Evolutionary conservation across 2,113 vertebrate species (phyloP).

Genomic region (Engraulis encrasicolus): DNA sequence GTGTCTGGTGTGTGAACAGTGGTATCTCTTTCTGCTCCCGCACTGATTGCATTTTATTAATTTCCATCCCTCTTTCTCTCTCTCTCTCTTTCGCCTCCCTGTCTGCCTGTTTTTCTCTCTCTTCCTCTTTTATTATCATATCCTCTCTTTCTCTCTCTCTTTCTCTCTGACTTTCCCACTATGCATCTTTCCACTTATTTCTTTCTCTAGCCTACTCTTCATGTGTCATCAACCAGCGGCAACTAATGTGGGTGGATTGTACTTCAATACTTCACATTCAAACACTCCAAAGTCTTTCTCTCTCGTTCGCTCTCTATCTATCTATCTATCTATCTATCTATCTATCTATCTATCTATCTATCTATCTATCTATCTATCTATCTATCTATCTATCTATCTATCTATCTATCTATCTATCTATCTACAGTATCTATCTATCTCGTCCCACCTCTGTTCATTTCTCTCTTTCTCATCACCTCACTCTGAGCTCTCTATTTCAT

Average conservation of each 20-base stretch:
- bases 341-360: too few relatives aligned
- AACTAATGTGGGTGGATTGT: not conserved
- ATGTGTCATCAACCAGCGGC: not conserved
- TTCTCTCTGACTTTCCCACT: not conserved
- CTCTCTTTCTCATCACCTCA: too few relatives aligned
- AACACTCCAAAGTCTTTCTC: not conserved
- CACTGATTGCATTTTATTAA: too few relatives aligned
- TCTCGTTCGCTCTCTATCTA: not conserved
- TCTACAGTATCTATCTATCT: too few relatives aligned
- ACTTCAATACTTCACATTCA: conserved; percentile 5
- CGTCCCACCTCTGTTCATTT: too few relatives aligned
- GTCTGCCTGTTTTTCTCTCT: not conserved
- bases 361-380: too few relatives aligned
- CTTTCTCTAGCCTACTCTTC: too few relatives aligned
- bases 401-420: too few relatives aligned
- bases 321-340: too few relatives aligned
- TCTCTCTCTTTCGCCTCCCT: conserved; percentile 11
- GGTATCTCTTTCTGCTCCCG: conserved; percentile 28
- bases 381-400: too few relatives aligned
- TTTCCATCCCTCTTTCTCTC: conserved; percentile 17
- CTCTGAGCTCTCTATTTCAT: too few relatives aligned
- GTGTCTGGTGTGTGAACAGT: conserved; percentile 4
- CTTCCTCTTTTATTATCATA: not conserved
- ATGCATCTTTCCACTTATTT: not conserved
- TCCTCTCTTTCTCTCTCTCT: not conserved